These are phyloP conservation scores for Dasysyrphus tricinctus DNA, from an alignment of 2,888 invertebrate genomes.

Conservation along the genomic window DNA sequence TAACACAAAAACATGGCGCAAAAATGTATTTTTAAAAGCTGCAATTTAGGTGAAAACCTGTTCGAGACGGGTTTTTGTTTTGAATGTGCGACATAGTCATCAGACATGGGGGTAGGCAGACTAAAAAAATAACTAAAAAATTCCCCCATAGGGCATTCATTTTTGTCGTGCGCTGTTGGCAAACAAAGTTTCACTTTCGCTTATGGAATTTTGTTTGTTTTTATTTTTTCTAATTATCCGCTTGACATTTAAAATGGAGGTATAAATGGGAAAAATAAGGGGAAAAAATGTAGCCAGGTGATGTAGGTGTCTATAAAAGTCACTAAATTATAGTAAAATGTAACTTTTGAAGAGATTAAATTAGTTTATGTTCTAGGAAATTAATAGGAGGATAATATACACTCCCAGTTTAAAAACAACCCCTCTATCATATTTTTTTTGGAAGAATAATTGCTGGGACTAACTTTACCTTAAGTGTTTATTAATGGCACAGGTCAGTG, in stretches of 20 bases:
- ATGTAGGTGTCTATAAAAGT: neutral
- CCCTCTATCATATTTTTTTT: too few relatives aligned
- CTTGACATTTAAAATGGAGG: constrained; percentile 60
- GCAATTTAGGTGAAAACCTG: constrained; percentile 64
- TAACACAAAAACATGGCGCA: constrained; percentile 37
- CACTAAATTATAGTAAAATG: neutral
- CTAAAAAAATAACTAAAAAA: constrained; percentile 15
- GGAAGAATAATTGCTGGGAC: too few relatives aligned
- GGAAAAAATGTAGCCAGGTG: neutral
- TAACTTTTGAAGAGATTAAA: neutral
- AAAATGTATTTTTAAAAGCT: constrained; percentile 4
- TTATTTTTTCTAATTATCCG: constrained; percentile 56
- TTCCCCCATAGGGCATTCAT: constrained; percentile 38
- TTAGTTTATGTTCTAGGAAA: neutral
- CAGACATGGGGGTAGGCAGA: constrained; percentile 8
- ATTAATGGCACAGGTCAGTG: too few relatives aligned
- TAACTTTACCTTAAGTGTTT: too few relatives aligned
- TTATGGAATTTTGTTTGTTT: constrained; percentile 42
- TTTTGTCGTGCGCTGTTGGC: constrained; percentile 56
- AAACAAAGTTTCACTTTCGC: constrained; percentile 72
- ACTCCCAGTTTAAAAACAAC: neutral
- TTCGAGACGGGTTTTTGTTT: constrained; percentile 19
- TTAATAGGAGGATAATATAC: neutral
- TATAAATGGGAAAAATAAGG: neutral
- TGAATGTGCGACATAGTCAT: constrained; percentile 21